phyloP scores from a whole-genome alignment of 2,113 vertebrate genomes.

The Scytalopus superciliaris region DNA sequence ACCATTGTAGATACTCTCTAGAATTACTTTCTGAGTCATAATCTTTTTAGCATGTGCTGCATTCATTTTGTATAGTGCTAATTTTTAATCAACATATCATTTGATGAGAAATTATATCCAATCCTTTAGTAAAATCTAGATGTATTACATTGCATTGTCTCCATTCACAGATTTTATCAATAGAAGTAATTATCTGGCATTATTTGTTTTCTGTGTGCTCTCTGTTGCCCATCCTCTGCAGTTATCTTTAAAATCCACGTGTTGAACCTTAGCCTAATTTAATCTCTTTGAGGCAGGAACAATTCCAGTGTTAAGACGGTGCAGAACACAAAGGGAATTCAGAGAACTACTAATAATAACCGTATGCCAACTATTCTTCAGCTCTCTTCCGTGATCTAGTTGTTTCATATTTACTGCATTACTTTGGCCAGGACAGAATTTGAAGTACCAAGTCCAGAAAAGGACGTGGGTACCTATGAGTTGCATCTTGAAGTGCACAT shows the following conservation, averaged over 20 bases:
- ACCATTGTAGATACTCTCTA: neutral
- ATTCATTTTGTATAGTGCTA: slow-evolving; percentile 52
- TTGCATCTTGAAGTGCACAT: neutral
- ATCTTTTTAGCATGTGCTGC: neutral
- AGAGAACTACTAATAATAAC: slow-evolving; percentile 31
- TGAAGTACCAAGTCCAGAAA: neutral
- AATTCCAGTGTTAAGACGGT: slow-evolving; percentile 2
- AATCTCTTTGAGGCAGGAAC: slow-evolving; percentile 42
- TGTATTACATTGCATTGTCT: slow-evolving; percentile 15
- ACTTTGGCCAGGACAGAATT: neutral
- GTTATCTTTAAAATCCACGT: slow-evolving; percentile 49
- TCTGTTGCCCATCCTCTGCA: neutral
- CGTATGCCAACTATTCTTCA: neutral
- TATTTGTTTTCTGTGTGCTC: slow-evolving; percentile 39
- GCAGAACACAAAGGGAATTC: neutral
- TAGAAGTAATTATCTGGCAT: slow-evolving; percentile 36
- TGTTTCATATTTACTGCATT: neutral
- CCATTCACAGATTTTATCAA: slow-evolving; percentile 38
- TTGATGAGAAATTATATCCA: slow-evolving; percentile 29
- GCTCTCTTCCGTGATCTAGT: neutral
- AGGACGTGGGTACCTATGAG: neutral
- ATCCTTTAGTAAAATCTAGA: slow-evolving; percentile 27
- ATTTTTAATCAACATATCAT: slow-evolving; percentile 59
- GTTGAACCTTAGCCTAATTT: slow-evolving; percentile 53
- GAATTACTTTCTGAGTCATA: slow-evolving; percentile 43